These are phyloP conservation scores for Pandemis cinnamomeana DNA, from an alignment of 2,888 invertebrate genomes.

Conservation along the genomic window DNA sequence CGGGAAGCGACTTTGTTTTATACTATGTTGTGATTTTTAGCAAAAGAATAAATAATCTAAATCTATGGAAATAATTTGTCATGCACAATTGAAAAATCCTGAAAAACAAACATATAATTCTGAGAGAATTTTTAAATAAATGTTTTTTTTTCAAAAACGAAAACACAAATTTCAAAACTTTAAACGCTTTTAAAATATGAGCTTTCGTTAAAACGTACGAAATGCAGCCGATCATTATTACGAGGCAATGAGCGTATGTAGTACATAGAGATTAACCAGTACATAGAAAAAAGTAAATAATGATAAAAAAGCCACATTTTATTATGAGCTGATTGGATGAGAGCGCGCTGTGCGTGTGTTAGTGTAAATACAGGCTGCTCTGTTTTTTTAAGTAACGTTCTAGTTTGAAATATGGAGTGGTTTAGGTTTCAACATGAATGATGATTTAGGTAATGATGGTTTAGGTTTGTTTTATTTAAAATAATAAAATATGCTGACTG, in stretches of 20 bases:
- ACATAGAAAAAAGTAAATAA: constrained; percentile 84
- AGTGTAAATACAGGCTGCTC: constrained; percentile 64
- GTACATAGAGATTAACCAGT: constrained; percentile 47
- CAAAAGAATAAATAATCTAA: too few relatives aligned
- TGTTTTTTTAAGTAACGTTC: not conserved
- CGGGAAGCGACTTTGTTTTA: too few relatives aligned
- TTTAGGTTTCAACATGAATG: too few relatives aligned
- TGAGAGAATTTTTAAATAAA: too few relatives aligned
- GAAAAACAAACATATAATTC: too few relatives aligned
- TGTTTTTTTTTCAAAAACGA: not conserved
- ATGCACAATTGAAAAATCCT: too few relatives aligned
- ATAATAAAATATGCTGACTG: too few relatives aligned
- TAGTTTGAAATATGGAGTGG: not conserved
- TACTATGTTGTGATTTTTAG: too few relatives aligned
- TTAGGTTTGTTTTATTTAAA: too few relatives aligned
- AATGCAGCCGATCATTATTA: constrained; percentile 31
- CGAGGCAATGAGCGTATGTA: constrained; percentile 38
- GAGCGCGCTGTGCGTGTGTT: constrained; percentile 65
- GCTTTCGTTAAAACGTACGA: constrained; percentile 21
- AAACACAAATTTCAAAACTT: not conserved
- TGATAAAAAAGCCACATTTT: constrained; percentile 84
- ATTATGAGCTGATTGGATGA: constrained; percentile 80
- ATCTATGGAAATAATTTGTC: too few relatives aligned
- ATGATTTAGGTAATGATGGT: too few relatives aligned
- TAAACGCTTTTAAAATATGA: constrained; percentile 17